Evolutionary conservation across 1,140 invertebrate species (phyloP).

Genomic region (Papilio aristodemus): DNA sequence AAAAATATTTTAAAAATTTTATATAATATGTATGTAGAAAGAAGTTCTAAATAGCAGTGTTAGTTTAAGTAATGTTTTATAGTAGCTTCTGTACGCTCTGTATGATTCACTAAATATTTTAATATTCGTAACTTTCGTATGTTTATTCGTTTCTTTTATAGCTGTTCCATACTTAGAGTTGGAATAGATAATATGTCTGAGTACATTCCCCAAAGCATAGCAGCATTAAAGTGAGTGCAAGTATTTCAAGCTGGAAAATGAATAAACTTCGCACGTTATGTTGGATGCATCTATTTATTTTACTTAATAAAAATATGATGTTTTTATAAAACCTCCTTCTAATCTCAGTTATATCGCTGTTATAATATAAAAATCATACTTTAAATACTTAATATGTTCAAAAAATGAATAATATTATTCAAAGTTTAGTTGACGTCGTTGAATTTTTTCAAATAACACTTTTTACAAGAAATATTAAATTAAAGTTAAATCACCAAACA

Average conservation of each 20-base stretch:
- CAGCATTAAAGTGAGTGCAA: constrained; percentile 66
- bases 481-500: too few species aligned
- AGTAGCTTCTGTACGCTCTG: background rate
- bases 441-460: too few species aligned
- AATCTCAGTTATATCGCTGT: too few species aligned
- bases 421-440: too few species aligned
- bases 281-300: background rate
- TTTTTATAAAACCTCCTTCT: background rate
- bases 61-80: background rate
- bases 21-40: too few species aligned
- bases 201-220: constrained; percentile 48
- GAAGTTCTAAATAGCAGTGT: background rate
- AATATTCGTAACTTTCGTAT: background rate
- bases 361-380: background rate
- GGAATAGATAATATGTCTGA: constrained; percentile 59
- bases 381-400: too few species aligned
- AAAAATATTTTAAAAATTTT: too few species aligned
- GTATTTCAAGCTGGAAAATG: constrained; percentile 54
- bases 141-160: constrained; percentile 1
- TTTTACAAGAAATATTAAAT: too few species aligned
- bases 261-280: constrained; percentile 52
- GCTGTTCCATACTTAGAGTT: background rate
- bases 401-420: too few species aligned
- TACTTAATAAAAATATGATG: background rate
- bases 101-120: background rate